Conservation (phyloP, 2,113 vertebrate species). For the Pachycephala philippinensis region DNA sequence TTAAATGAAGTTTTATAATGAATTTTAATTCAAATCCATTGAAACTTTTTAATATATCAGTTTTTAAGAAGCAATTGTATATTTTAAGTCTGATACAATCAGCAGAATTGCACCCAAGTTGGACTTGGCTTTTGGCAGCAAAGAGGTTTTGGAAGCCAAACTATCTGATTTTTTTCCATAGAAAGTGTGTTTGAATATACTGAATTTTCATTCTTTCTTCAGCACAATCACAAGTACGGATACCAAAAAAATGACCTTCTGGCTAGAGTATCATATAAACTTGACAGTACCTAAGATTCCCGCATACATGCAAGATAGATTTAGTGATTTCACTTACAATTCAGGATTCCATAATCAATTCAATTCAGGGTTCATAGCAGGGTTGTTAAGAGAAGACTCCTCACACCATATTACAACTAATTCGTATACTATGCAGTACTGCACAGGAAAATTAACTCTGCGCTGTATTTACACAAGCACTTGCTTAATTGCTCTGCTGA, state of each 20-base stretch:
- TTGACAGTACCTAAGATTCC: not conserved
- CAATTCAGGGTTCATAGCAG: not conserved
- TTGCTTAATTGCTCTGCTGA: not conserved
- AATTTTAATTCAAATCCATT: not conserved
- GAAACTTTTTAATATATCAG: not conserved
- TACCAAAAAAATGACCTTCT: not conserved
- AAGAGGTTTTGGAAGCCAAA: not conserved
- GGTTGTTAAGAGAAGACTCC: not conserved
- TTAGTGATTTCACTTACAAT: not conserved
- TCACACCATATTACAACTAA: not conserved
- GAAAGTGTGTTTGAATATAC: not conserved
- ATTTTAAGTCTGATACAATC: not conserved
- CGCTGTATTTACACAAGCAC: not conserved
- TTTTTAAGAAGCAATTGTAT: not conserved
- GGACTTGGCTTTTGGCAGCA: not conserved
- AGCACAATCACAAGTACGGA: not conserved
- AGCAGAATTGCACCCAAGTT: not conserved
- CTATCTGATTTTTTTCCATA: not conserved
- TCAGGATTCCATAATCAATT: not conserved
- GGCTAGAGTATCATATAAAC: not conserved
- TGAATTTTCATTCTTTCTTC: not conserved
- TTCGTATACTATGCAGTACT: not conserved
- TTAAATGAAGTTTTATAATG: slow-evolving; percentile 17
- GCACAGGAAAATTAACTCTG: not conserved
- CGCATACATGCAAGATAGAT: not conserved